Conservation (phyloP, 2,797 vertebrate genomes). For the Hephaestus fuliginosus region DNA sequence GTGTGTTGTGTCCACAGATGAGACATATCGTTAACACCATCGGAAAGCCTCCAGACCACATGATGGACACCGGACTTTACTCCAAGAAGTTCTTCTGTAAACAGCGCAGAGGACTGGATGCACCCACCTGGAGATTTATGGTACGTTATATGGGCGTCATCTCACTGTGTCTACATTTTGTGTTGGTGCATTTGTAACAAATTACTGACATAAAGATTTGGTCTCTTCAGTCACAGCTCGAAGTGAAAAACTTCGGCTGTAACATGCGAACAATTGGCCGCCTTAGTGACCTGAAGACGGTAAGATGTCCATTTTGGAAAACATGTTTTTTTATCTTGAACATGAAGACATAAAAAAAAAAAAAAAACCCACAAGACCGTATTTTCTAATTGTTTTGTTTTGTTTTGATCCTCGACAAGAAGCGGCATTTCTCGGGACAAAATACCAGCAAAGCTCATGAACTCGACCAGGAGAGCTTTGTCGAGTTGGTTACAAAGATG, state of each 20-base stretch:
- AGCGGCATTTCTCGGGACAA: neutral
- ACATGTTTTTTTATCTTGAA: neutral
- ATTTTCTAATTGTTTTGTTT: neutral
- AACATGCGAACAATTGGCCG: neutral
- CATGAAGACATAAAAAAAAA: neutral
- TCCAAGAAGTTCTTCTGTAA: neutral
- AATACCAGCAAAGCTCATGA: neutral
- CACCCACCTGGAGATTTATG: neutral
- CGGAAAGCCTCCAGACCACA: neutral
- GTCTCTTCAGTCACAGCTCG: neutral
- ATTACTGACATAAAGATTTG: neutral
- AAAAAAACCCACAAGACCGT: no score
- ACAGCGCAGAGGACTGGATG: fast-evolving
- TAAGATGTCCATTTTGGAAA: neutral
- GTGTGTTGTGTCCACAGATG: slow-evolving; percentile 3
- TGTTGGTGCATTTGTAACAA: neutral
- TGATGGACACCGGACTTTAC: neutral
- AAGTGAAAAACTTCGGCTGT: neutral
- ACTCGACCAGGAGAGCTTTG: neutral
- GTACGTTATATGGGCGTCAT: neutral
- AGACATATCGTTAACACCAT: neutral
- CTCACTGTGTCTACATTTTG: neutral
- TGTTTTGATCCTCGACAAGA: neutral
- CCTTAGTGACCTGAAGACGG: neutral
- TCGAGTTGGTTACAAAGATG: neutral